Percentiles rank a stretch among this genome's conserved stretches.
phyloP scores from a whole-genome alignment of 2,888 invertebrate species.

The Deilephila porcellus region DNA sequence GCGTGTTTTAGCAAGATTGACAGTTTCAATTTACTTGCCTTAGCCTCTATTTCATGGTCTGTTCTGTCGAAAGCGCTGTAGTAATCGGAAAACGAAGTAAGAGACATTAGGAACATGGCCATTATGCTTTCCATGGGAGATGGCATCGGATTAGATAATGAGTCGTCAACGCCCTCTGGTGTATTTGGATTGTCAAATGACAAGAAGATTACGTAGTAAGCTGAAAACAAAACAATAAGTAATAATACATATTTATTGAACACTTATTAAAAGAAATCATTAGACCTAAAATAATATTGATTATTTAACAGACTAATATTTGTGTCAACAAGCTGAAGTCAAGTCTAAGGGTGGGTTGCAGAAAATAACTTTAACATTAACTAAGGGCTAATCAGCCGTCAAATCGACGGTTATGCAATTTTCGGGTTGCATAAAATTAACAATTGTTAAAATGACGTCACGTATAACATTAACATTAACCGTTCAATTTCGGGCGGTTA shows the following conservation, averaged over 20 bases:
- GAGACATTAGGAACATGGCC: slow-evolving; percentile 99
- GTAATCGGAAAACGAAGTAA: slow-evolving; percentile 98
- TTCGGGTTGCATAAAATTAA: too few relatives aligned
- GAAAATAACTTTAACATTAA: too few relatives aligned
- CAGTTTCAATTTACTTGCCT: slow-evolving; percentile 83
- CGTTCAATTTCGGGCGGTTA: too few relatives aligned
- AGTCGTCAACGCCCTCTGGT: slow-evolving; percentile 92
- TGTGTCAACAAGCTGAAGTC: too few relatives aligned
- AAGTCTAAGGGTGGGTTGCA: too few relatives aligned
- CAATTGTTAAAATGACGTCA: too few relatives aligned
- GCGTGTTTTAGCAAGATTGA: background rate
- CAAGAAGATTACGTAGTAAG: slow-evolving; percentile 95
- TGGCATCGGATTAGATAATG: slow-evolving; percentile 93
- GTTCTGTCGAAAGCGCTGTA: slow-evolving; percentile 96
- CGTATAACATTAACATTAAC: too few relatives aligned
- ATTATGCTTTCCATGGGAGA: slow-evolving; percentile 97
- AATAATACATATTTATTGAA: background rate
- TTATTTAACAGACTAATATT: too few relatives aligned
- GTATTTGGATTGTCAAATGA: slow-evolving; percentile 94
- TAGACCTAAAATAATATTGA: too few relatives aligned
- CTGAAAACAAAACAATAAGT: slow-evolving; percentile 91
- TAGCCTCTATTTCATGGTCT: slow-evolving; percentile 94
- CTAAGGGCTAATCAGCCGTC: too few relatives aligned
- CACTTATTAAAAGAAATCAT: too few relatives aligned
- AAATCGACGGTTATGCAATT: too few relatives aligned